Conservation (phyloP, 1,140 invertebrate species). For the Dreissena rostriformis region DNA sequence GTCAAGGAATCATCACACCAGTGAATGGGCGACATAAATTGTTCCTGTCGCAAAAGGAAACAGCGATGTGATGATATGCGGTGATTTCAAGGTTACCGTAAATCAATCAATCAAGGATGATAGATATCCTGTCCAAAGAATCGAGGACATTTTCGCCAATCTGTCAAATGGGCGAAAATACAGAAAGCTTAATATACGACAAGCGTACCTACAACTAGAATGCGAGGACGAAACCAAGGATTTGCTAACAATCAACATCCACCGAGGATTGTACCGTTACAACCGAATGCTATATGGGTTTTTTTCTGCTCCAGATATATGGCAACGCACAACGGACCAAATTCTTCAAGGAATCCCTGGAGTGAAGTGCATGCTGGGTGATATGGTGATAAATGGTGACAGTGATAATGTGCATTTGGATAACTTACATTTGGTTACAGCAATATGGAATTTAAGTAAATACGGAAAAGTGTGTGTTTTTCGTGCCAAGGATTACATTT, state of each 20-base stretch:
- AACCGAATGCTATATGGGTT: constrained; percentile 49
- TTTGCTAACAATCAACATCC: constrained; percentile 67
- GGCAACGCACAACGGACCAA: constrained; percentile 82
- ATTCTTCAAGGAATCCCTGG: constrained; percentile 65
- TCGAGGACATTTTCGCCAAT: constrained; percentile 70
- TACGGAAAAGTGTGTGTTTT: constrained; percentile 15
- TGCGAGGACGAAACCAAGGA: constrained; percentile 64
- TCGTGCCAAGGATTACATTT: background rate
- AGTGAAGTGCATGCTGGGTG: constrained; percentile 49
- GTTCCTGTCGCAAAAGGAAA: constrained; percentile 48
- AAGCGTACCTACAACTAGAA: constrained; percentile 65
- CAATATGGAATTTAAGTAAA: constrained; percentile 10
- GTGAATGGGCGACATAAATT: constrained; percentile 64
- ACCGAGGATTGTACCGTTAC: constrained; percentile 55
- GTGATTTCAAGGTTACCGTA: constrained; percentile 74
- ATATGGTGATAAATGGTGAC: constrained; percentile 58
- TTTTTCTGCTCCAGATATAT: constrained; percentile 82
- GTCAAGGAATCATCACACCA: constrained; percentile 76
- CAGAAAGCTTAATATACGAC: constrained; percentile 71
- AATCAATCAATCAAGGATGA: constrained; percentile 68
- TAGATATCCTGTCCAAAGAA: constrained; percentile 70
- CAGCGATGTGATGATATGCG: constrained; percentile 49
- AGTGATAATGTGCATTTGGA: constrained; percentile 44
- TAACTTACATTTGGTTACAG: constrained; percentile 37
- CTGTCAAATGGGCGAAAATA: constrained; percentile 69